A percentile compares a stretch with the other conserved stretches of the same genome.
Evolutionary conservation across 2,797 vertebrate genomes (phyloP).

Genomic region (Argya squamiceps): DNA sequence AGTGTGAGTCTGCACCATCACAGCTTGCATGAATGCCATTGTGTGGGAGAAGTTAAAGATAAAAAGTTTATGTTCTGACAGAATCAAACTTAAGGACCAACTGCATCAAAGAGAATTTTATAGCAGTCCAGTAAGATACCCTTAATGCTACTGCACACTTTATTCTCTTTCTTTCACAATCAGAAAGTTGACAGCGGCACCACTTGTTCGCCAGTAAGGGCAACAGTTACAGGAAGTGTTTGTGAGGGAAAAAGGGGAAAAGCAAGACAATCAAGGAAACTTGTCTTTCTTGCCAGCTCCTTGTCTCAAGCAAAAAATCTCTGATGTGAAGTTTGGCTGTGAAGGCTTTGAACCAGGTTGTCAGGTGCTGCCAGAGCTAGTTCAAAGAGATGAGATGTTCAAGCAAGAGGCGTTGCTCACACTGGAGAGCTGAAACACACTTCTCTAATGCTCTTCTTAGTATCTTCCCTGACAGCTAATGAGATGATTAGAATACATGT

Average conservation of each 20-base stretch:
- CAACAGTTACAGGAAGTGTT: rapidly evolving
- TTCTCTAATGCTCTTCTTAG: background rate
- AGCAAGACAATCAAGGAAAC: background rate
- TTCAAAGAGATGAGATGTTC: background rate
- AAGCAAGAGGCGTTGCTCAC: background rate
- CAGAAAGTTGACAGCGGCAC: background rate
- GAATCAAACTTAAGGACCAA: background rate
- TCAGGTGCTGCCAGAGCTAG: background rate
- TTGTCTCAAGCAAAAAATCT: background rate
- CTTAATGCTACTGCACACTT: background rate
- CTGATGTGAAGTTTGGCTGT: background rate
- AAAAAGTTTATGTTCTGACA: background rate
- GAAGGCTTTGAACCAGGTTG: background rate
- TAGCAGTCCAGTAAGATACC: background rate
- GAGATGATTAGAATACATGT: background rate
- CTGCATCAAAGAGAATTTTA: background rate
- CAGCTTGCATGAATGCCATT: background rate
- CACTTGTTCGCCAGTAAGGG: background rate
- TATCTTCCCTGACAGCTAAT: background rate
- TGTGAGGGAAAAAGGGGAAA: background rate
- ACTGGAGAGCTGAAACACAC: background rate
- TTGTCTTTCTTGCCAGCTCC: background rate
- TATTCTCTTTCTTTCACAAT: background rate
- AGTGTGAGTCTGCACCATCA: background rate
- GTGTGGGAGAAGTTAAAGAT: background rate